Evolutionary conservation across 1,140 invertebrate species (phyloP), one percentile per base, ranked within the genome.

Genomic region (Meloidogyne chitwoodi): DNA sequence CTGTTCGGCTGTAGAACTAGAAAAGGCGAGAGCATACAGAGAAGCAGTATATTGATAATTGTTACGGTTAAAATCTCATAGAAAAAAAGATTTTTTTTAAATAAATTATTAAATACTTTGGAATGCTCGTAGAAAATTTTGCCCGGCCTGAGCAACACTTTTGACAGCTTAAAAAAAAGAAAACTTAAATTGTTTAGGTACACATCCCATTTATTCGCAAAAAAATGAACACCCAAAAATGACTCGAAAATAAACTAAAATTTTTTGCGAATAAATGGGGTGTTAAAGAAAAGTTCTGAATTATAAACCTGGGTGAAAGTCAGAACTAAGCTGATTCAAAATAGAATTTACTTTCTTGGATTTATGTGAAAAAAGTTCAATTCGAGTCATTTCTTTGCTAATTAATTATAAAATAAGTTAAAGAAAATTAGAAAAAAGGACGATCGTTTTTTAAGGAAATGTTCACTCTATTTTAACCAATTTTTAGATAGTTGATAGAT

Each of bases 241-340:
- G n/a, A n/a, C n/a, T n/a, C n/a, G n/a, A n/a, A n/a, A n/a, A n/a
- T n/a, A n/a, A n/a, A n/a, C n/a, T n/a, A n/a, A n/a, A n/a, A n/a
- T n/a, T n/a, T n/a, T n/a, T n/a, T n/a, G n/a, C n/a, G n/a, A n/a
- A n/a, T n/a, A n/a, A n/a, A n/a, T n/a, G n/a, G n/a, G n/a, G n/a
- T n/a, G n/a, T n/a, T n/a, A n/a, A n/a, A n/a, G n/a, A n/a, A n/a
- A n/a, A n/a, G n/a, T n/a, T n/a, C n/a, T n/a, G n/a, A n/a, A n/a
- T n/a, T n/a, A n/a, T n/a, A n/a, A n/a, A 73, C 70, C 70, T 64
- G 70, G 70, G 22, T 73, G 70, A 22, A 73, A 73, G 12, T 73
- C 70, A 2, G 41, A 26, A 48, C 19, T 26, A 22, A 73, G 34
- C 24, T 73, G 70, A 61, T 64, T 61, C 14, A 38, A 14, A 10